Percentiles rank a stretch among this genome's conserved stretches.
These are phyloP conservation scores for Drosophila birchii DNA, from an alignment of 2,888 invertebrate genomes.

Conservation along the genomic window DNA sequence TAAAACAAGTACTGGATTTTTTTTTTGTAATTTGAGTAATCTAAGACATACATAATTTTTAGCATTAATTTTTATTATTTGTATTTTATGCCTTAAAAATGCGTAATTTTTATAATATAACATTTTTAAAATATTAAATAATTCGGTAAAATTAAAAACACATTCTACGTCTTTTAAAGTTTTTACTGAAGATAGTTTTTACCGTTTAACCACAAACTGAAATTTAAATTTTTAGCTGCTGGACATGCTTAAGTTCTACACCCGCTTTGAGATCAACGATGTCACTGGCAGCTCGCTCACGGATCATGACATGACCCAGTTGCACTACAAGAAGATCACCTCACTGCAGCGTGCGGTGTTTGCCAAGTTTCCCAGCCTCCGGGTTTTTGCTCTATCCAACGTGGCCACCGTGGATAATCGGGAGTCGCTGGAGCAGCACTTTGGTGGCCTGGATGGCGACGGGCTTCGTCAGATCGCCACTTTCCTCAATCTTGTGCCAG, in stretches of 20 bases:
- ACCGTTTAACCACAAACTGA: background rate
- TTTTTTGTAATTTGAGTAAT: no score
- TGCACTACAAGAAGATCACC: constrained; percentile 96
- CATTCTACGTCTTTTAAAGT: background rate
- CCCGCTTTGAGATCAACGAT: constrained; percentile 98
- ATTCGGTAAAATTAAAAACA: no score
- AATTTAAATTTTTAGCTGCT: constrained; percentile 89
- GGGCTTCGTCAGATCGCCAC: constrained; percentile 94
- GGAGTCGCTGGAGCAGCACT: constrained; percentile 90
- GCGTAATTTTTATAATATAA: no score
- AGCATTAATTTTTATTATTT: no score
- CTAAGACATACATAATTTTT: no score
- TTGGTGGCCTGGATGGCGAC: constrained; percentile 89
- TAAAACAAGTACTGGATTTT: no score
- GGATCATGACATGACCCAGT: constrained; percentile 96
- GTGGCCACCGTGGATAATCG: constrained; percentile 98
- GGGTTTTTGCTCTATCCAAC: constrained; percentile 95
- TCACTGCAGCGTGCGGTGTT: constrained; percentile 97
- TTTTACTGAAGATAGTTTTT: background rate
- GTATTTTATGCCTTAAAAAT: no score
- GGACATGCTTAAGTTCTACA: constrained; percentile 98
- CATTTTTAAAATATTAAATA: no score
- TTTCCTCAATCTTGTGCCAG: constrained; percentile 94
- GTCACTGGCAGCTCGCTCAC: constrained; percentile 97
- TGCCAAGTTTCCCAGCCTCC: constrained; percentile 94